These are phyloP conservation scores for Ailurus styani DNA, from an alignment of 2,113 vertebrate genomes.

Conservation along the genomic window DNA sequence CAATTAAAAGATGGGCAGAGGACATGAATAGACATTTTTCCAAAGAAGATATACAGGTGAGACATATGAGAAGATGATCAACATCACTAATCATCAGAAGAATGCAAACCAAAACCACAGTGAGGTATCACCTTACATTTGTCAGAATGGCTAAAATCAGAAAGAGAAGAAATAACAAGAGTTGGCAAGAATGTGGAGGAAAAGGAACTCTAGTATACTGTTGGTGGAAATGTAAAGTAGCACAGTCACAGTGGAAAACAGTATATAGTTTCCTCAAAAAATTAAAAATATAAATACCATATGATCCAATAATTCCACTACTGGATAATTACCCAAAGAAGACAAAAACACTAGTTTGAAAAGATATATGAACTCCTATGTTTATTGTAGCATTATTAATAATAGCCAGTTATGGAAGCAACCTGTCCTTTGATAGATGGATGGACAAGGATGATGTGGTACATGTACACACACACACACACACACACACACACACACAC, in stretches of 20 bases:
- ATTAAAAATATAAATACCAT: neutral
- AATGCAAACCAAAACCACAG: neutral
- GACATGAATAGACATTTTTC: neutral
- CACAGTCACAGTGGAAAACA: neutral
- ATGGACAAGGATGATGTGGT: neutral
- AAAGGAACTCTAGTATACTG: neutral
- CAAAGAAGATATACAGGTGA: neutral
- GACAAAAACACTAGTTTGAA: neutral
- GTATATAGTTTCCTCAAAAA: neutral
- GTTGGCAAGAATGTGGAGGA: neutral
- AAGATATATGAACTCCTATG: neutral
- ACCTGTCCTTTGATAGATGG: neutral
- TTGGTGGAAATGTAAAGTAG: neutral
- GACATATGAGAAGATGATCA: neutral
- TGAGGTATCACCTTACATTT: neutral
- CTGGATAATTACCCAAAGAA: neutral
- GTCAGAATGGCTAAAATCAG: neutral
- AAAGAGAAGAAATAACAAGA: neutral
- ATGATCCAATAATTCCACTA: neutral
- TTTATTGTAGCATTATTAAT: neutral
- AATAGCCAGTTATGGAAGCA: neutral
- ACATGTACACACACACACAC: neutral
- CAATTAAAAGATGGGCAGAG: neutral
- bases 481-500: neutral
- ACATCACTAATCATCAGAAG: neutral